Evolutionary conservation across 2,113 vertebrate genomes (phyloP).

Genomic region (Delphinapterus leucas): DNA sequence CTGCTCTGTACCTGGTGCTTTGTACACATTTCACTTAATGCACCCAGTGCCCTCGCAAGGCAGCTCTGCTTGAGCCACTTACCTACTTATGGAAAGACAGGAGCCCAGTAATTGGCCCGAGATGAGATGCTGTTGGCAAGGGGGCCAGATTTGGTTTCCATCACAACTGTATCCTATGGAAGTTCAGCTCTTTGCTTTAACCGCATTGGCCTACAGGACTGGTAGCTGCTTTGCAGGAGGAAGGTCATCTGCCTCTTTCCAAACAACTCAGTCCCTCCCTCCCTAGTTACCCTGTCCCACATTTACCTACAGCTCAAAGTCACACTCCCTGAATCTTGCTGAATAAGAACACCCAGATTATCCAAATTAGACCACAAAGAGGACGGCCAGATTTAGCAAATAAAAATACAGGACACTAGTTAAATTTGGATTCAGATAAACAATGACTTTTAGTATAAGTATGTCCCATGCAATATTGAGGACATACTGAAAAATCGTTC

Average conservation of each 20-base stretch:
- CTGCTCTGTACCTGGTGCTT: background rate
- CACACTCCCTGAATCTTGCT: background rate
- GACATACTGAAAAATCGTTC: background rate
- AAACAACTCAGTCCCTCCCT: background rate
- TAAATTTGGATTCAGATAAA: background rate
- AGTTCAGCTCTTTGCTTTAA: background rate
- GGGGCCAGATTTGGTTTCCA: background rate
- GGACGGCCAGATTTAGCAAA: background rate
- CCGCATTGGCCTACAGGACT: background rate
- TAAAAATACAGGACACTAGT: background rate
- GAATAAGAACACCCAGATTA: background rate
- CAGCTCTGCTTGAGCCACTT: background rate
- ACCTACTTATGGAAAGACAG: background rate
- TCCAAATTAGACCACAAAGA: background rate
- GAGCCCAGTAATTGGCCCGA: background rate
- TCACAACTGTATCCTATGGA: background rate
- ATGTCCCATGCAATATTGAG: background rate
- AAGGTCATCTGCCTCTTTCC: background rate
- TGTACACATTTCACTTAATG: too few relatives aligned
- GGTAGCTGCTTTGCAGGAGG: background rate
- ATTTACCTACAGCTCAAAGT: background rate
- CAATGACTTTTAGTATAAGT: background rate
- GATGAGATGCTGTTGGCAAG: background rate
- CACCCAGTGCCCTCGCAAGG: rapidly evolving
- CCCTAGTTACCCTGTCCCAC: background rate